Conservation (phyloP, 2,797 vertebrate species). For the Spondyliosoma cantharus region DNA sequence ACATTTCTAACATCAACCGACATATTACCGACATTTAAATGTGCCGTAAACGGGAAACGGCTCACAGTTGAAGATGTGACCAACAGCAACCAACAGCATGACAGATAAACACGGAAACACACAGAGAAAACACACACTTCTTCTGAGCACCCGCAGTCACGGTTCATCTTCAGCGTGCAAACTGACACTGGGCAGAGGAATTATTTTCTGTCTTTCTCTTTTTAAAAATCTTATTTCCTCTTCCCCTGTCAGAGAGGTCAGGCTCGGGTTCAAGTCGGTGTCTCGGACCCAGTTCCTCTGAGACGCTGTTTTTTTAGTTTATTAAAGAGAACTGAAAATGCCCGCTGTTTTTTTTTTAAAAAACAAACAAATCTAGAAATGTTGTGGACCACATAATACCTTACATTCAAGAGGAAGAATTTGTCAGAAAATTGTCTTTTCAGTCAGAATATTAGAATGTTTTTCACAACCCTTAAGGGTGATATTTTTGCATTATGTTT, state of each 20-base stretch:
- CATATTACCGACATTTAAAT: not conserved
- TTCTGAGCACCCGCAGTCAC: not conserved
- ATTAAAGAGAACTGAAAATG: not conserved
- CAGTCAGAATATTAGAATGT: not conserved
- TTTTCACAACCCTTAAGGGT: not conserved
- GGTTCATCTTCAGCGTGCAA: slow-evolving; percentile 28
- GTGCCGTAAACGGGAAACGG: not conserved
- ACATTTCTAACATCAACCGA: slow-evolving; percentile 12
- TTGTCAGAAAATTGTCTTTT: not conserved
- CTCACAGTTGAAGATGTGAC: not conserved
- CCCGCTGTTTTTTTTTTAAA: not conserved
- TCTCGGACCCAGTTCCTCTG: not conserved
- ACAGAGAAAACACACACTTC: slow-evolving; percentile 2
- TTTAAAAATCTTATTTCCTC: not conserved
- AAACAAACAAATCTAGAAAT: not conserved
- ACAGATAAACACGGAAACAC: slow-evolving; percentile 2
- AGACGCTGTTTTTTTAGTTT: not conserved
- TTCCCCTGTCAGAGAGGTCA: not conserved
- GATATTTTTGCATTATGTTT: not conserved
- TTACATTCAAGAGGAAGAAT: not conserved
- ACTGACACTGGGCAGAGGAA: not conserved
- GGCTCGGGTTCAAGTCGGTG: not conserved
- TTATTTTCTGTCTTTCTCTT: not conserved
- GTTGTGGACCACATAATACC: not conserved
- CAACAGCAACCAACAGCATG: not conserved